Conservation (phyloP, 2,113 vertebrate species). For the Cettia cetti region DNA sequence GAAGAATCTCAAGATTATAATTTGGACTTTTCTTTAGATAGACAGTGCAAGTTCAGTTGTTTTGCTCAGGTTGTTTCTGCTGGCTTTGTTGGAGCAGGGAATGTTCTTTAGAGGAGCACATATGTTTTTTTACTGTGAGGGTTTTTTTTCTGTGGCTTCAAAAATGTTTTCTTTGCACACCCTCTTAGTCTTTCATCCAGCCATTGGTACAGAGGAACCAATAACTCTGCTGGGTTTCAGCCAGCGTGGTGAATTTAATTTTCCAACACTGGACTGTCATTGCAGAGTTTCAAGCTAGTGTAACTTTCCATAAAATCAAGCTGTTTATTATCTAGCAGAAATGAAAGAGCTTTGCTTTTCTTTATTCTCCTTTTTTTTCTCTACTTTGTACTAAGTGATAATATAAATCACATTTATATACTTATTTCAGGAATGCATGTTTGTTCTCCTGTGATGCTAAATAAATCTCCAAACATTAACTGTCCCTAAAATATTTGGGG, state of each 20-base stretch:
- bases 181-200: not conserved
- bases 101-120: not conserved
- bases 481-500: not conserved
- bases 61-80: not conserved
- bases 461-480: slow-evolving; percentile 9
- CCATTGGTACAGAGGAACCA: not conserved
- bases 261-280: not conserved
- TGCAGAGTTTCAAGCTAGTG: not conserved
- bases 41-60: not conserved
- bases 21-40: not conserved
- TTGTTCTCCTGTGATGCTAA: not conserved
- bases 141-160: not conserved
- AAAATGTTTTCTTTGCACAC: not conserved
- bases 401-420: not conserved
- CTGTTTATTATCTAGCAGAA: not conserved
- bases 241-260: not conserved
- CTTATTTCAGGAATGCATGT: not conserved
- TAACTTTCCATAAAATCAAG: slow-evolving; percentile 7
- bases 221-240: not conserved
- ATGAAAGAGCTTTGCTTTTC: not conserved
- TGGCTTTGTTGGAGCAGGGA: not conserved
- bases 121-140: not conserved
- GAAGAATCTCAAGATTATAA: not conserved
- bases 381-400: not conserved
- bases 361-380: not conserved